Evolutionary conservation across 2,113 vertebrate species (phyloP).

Genomic region (Spea bombifrons): DNA sequence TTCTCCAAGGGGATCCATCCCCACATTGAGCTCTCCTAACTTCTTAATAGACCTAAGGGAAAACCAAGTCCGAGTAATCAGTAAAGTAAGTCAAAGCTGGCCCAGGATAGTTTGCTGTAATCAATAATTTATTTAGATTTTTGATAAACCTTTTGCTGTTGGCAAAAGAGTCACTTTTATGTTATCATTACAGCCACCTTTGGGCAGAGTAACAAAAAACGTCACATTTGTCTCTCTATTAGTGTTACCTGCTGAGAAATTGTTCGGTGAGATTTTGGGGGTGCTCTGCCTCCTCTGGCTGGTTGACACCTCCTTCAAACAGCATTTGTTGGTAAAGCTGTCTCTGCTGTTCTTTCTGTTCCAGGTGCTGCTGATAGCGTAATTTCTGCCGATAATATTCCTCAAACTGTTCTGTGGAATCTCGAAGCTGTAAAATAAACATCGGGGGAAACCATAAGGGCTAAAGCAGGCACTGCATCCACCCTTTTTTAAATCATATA

Average conservation of each 20-base stretch:
- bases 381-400: slow-evolving; percentile 91
- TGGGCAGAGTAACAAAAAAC: no score
- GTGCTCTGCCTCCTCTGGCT: slow-evolving; percentile 74
- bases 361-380: slow-evolving; percentile 96
- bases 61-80: not conserved
- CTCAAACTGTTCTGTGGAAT: slow-evolving; percentile 91
- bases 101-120: no score
- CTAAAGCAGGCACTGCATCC: not conserved
- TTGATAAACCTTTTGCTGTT: no score
- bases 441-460: slow-evolving; percentile 28
- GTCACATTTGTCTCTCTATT: no score
- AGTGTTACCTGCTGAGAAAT: slow-evolving; percentile 85
- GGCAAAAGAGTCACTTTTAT: no score
- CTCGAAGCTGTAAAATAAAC: slow-evolving; percentile 73
- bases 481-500: not conserved
- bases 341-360: slow-evolving; percentile 92
- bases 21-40: slow-evolving; percentile 91
- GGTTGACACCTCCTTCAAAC: slow-evolving; percentile 91
- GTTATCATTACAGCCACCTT: no score
- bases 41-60: slow-evolving; percentile 88
- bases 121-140: no score
- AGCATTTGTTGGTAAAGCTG: slow-evolving; percentile 97
- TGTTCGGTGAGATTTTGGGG: slow-evolving; percentile 92
- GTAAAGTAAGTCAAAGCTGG: no score
- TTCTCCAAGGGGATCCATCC: slow-evolving; percentile 79